These are phyloP conservation scores for Crotalus horridus DNA, from an alignment of 2,113 vertebrate species.

Conservation along the genomic window DNA sequence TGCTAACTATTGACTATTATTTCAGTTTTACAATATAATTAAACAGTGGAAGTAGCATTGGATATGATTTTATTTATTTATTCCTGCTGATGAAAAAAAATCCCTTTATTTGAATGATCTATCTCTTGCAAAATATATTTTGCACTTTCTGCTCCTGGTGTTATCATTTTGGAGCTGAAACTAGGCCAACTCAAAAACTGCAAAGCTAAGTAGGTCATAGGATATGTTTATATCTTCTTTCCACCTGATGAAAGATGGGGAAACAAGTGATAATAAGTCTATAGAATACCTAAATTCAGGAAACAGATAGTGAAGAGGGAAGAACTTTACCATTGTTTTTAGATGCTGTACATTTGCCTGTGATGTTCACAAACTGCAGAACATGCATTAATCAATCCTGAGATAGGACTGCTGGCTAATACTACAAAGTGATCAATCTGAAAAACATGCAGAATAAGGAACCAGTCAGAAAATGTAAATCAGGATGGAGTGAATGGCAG, in stretches of 20 bases:
- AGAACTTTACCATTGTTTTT: not conserved
- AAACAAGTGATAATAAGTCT: not conserved
- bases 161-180: not conserved
- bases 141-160: not conserved
- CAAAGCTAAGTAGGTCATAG: not conserved
- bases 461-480: not conserved
- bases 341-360: not conserved
- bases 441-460: not conserved
- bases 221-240: not conserved
- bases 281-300: not conserved
- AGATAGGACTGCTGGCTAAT: not conserved
- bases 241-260: not conserved
- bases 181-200: not conserved
- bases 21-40: not conserved
- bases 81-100: not conserved
- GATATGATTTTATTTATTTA: not conserved
- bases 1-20: not conserved
- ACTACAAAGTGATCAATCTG: not conserved
- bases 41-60: not conserved
- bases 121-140: not conserved
- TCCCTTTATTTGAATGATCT: not conserved
- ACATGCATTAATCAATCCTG: not conserved
- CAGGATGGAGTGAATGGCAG: not conserved
- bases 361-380: not conserved
- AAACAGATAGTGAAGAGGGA: not conserved